These are phyloP conservation scores for Catharus ustulatus DNA, from an alignment of 2,797 vertebrate genomes.

Conservation along the genomic window DNA sequence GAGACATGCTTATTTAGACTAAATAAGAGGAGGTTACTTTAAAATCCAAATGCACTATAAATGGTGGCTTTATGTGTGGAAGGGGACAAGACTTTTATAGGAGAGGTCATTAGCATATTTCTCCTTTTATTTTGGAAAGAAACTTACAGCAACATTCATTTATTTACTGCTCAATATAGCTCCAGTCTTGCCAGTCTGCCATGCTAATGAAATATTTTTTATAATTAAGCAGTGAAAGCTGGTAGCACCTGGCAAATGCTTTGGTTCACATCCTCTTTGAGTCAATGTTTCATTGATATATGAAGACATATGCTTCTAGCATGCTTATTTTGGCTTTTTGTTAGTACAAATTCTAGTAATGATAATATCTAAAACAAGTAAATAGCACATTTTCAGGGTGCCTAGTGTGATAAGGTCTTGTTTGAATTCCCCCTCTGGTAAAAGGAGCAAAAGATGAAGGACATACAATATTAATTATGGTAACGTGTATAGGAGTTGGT, in stretches of 20 bases:
- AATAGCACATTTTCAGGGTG: neutral
- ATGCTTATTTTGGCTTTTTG: conserved; percentile 34
- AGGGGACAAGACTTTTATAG: neutral
- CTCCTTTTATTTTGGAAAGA: neutral
- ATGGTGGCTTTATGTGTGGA: neutral
- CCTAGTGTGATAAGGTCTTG: neutral
- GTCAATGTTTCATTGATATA: conserved; percentile 17
- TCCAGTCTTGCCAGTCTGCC: conserved; percentile 10
- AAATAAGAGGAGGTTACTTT: conserved; percentile 32
- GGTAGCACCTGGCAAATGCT: neutral
- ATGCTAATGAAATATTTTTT: conserved; percentile 36
- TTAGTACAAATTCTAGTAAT: neutral
- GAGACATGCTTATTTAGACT: conserved; percentile 35
- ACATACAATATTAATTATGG: neutral
- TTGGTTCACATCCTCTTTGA: conserved; percentile 53
- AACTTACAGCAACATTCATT: neutral
- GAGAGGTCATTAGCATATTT: conserved; percentile 4
- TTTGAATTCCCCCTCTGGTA: neutral
- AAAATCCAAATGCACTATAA: conserved; percentile 30
- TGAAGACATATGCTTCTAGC: neutral
- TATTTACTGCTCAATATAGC: neutral
- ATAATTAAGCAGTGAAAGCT: conserved; percentile 33
- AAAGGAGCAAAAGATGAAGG: neutral
- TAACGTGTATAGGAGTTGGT: neutral
- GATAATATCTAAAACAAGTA: neutral